Percentiles rank a stretch among this genome's conserved stretches.
Evolutionary conservation across 1,140 invertebrate species (phyloP).

Genomic region (Ylistrum balloti): DNA sequence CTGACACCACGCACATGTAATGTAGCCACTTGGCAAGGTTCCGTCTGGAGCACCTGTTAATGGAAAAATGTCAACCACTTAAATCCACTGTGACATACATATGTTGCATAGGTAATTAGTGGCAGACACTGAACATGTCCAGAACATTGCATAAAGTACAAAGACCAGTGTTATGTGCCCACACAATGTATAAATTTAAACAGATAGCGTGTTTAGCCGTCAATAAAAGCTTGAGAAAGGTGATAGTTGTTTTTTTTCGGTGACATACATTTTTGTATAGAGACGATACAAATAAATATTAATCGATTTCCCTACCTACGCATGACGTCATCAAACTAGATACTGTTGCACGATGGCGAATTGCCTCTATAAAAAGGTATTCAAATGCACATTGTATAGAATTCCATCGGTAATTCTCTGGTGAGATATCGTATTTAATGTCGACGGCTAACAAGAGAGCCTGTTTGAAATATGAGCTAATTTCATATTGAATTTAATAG

Average conservation of each 20-base stretch:
- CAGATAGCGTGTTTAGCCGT: no score
- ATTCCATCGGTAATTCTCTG: not conserved
- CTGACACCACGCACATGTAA: constrained; percentile 84
- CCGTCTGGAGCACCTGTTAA: constrained; percentile 59
- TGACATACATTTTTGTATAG: no score
- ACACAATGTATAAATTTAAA: no score
- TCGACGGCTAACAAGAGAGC: not conserved
- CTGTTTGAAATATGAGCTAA: not conserved
- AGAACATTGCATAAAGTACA: no score
- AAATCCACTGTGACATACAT: no score
- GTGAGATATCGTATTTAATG: not conserved
- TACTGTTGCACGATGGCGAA: not conserved
- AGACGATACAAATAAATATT: not conserved
- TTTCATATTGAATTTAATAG: constrained; percentile 24
- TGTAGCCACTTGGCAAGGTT: constrained; percentile 58
- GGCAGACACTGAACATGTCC: not conserved
- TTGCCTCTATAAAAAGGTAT: constrained; percentile 3
- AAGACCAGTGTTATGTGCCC: no score
- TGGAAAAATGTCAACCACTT: not conserved
- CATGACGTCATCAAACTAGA: not conserved
- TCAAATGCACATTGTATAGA: constrained; percentile 5
- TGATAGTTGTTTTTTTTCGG: no score
- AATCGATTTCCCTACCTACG: not conserved
- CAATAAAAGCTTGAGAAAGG: no score
- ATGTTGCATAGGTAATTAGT: not conserved